Percentiles rank a stretch among this genome's conserved stretches.
phyloP scores from a whole-genome alignment of 2,888 invertebrate species.

The Dione juno region DNA sequence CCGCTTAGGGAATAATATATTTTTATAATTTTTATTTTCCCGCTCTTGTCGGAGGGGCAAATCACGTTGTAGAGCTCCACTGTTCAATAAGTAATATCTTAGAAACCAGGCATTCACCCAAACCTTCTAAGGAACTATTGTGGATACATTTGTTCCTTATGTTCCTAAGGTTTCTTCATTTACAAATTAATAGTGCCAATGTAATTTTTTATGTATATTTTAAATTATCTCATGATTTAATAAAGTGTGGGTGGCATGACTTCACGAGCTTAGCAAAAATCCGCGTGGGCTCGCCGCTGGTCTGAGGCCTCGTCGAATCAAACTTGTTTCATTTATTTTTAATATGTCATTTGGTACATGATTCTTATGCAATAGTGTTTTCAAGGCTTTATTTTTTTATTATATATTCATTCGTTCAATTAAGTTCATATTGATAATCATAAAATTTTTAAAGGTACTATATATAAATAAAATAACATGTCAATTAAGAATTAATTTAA shows the following conservation, averaged over 20 bases:
- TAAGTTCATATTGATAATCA: too few relatives aligned
- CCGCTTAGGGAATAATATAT: too few relatives aligned
- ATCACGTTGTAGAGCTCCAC: too few relatives aligned
- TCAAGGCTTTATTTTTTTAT: background rate
- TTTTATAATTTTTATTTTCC: too few relatives aligned
- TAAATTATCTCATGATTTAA: slow-evolving; percentile 39
- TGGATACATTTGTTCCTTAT: too few relatives aligned
- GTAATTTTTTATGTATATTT: slow-evolving; percentile 30
- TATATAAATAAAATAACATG: too few relatives aligned
- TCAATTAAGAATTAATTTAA: too few relatives aligned
- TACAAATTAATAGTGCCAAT: slow-evolving; percentile 20
- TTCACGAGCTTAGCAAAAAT: slow-evolving; percentile 39
- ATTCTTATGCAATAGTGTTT: slow-evolving; percentile 17
- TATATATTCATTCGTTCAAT: background rate
- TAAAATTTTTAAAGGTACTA: too few relatives aligned
- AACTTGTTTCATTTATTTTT: slow-evolving; percentile 23
- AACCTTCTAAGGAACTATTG: too few relatives aligned
- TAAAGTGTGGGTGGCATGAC: slow-evolving; percentile 42
- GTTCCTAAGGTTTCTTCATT: background rate
- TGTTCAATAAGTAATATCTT: too few relatives aligned
- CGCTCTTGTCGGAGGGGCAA: too few relatives aligned
- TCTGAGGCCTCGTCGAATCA: slow-evolving; percentile 30
- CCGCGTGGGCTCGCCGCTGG: slow-evolving; percentile 38
- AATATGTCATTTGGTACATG: slow-evolving; percentile 17
- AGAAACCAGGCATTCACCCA: too few relatives aligned